A percentile compares a stretch with the other conserved stretches of the same genome.
Conservation (phyloP, 2,113 vertebrate species). For the Ornithorhynchus anatinus region DNA sequence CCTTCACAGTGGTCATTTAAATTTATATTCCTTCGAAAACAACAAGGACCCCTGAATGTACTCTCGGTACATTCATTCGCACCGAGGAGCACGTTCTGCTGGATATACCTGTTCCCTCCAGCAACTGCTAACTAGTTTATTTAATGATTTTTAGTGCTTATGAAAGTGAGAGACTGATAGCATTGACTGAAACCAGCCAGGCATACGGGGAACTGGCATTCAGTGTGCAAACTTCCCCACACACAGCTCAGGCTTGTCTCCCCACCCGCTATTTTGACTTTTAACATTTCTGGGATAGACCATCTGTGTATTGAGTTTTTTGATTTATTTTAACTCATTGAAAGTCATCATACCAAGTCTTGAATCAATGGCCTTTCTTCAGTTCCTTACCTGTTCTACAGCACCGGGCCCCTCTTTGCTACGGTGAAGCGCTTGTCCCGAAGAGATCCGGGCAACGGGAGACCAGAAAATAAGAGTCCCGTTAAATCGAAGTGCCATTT, state of each 20-base stretch:
- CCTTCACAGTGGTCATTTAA: background rate
- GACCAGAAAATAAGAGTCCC: slow-evolving; percentile 9
- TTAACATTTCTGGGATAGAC: slow-evolving; percentile 1
- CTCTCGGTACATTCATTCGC: background rate
- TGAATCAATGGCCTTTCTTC: background rate
- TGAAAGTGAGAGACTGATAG: slow-evolving; percentile 27
- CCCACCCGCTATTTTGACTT: slow-evolving; percentile 3
- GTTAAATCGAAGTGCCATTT: no score
- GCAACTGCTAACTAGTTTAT: slow-evolving; percentile 11
- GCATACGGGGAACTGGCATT: slow-evolving; percentile 17
- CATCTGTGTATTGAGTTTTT: background rate
- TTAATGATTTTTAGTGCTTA: slow-evolving; percentile 9
- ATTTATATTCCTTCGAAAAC: slow-evolving; percentile 12
- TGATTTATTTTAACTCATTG: background rate
- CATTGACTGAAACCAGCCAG: slow-evolving; percentile 39
- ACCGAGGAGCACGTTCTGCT: background rate
- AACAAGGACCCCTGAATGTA: background rate
- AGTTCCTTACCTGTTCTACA: background rate
- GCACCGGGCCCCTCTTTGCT: background rate
- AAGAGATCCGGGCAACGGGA: background rate
- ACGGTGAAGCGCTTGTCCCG: background rate
- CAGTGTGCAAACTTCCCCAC: slow-evolving; percentile 36
- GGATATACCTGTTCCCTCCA: slow-evolving; percentile 21
- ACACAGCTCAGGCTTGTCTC: background rate
- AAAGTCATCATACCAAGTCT: background rate